phyloP scores from a whole-genome alignment of 2,797 vertebrate species.

The Benthosema pterotum region DNA sequence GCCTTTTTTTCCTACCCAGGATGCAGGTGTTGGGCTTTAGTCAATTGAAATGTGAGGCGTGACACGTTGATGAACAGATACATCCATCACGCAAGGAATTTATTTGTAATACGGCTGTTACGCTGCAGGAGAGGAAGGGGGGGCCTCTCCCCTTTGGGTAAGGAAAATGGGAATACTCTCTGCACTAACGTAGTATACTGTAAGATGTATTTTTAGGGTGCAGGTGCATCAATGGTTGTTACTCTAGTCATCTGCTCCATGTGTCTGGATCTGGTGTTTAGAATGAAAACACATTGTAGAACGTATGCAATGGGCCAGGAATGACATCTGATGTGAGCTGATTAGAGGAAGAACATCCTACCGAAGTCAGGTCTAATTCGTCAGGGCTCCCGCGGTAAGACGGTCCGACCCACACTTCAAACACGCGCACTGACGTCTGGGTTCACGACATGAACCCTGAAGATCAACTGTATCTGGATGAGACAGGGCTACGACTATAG shows the following conservation, averaged over 20 bases:
- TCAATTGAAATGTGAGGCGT: not conserved
- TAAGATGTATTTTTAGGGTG: too few relatives aligned
- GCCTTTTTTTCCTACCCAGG: not conserved
- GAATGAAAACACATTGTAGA: constrained; percentile 35
- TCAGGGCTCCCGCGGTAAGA: constrained; percentile 30
- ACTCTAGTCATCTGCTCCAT: not conserved
- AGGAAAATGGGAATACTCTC: not conserved
- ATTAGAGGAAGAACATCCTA: constrained; percentile 52
- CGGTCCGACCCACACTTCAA: constrained; percentile 33
- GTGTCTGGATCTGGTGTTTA: constrained; percentile 18
- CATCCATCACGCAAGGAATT: not conserved
- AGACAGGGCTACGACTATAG: too few relatives aligned
- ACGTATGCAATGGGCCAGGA: constrained; percentile 19
- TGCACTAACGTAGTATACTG: not conserved
- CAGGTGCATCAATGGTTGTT: not conserved
- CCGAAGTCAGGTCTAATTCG: constrained; percentile 44
- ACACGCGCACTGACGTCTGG: constrained; percentile 24
- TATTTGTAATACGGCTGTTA: not conserved
- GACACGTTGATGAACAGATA: not conserved
- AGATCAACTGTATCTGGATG: too few relatives aligned
- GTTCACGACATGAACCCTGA: not conserved
- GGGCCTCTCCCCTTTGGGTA: not conserved
- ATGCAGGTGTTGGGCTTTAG: constrained; percentile 22
- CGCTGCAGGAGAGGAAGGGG: not conserved
- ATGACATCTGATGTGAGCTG: constrained; percentile 43